Evolutionary conservation across 2,888 invertebrate genomes (phyloP).

Genomic region (Pseudococcus jackbeardsleyi): DNA sequence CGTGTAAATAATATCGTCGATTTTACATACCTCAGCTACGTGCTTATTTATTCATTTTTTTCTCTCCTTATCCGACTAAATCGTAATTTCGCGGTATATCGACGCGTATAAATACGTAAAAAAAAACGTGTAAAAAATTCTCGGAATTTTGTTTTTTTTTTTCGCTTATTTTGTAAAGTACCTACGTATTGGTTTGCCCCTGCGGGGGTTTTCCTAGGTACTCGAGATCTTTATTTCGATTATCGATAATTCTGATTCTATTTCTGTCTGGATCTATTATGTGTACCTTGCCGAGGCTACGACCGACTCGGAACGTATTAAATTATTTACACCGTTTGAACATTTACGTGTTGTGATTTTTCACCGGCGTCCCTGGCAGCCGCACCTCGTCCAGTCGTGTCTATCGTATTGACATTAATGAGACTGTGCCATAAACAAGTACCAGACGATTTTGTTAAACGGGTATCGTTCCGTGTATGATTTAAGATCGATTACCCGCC

Average conservation of each 20-base stretch:
- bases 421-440: conserved; percentile 39
- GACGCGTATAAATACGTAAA: not conserved
- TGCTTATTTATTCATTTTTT: not conserved
- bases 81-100: conserved; percentile 17
- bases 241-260: not conserved
- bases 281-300: not conserved
- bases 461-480: conserved; percentile 50
- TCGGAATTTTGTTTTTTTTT: not conserved
- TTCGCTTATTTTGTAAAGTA: not conserved
- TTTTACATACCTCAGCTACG: not conserved
- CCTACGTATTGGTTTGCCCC: not conserved
- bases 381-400: not conserved
- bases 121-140: not conserved
- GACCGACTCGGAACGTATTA: not conserved
- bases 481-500: conserved; percentile 47
- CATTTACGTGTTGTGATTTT: conserved; percentile 46
- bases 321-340: conserved; percentile 43
- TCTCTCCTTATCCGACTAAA: not conserved
- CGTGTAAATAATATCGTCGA: conserved; percentile 32
- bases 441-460: conserved; percentile 40
- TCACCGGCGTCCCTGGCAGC: not conserved
- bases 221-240: not conserved
- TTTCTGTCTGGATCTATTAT: not conserved
- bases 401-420: conserved; percentile 52
- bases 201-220: not conserved